phyloP scores from a whole-genome alignment of 30 jellyfish, hydroid and myxozoan genomes.

The Aurelia sp. region DNA sequence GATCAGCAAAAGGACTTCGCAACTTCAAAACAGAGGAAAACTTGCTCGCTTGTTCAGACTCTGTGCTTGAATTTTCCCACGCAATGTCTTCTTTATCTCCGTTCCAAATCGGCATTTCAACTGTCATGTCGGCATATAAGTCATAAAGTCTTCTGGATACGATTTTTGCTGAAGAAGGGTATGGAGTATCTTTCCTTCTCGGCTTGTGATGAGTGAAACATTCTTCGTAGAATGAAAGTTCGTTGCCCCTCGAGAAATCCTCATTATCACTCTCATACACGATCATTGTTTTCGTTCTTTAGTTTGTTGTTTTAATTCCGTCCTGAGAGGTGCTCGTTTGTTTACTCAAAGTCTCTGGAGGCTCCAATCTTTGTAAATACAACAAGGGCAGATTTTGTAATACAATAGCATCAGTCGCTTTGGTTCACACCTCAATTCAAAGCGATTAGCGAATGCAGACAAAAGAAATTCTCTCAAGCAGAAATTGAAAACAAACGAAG shows the following conservation, averaged over 20 bases:
- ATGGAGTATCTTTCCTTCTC: slow-evolving; percentile 14
- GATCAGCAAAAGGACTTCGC: slow-evolving; percentile 7
- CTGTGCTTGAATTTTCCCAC: slow-evolving; percentile 73
- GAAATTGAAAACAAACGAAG: too few relatives aligned
- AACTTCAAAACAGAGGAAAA: neutral
- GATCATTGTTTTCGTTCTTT: neutral
- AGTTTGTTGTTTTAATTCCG: too few relatives aligned
- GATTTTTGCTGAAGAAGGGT: slow-evolving; percentile 54
- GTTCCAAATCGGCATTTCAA: slow-evolving; percentile 57
- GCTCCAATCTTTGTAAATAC: too few relatives aligned
- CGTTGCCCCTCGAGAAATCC: slow-evolving; percentile 5
- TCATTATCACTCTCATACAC: neutral
- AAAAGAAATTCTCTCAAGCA: too few relatives aligned
- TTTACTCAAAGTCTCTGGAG: too few relatives aligned
- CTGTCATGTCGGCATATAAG: slow-evolving; percentile 11
- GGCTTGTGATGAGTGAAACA: slow-evolving; percentile 2
- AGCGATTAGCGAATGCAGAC: too few relatives aligned
- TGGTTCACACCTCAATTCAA: too few relatives aligned
- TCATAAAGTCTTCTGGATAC: slow-evolving; percentile 38
- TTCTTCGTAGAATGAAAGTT: slow-evolving; percentile 52
- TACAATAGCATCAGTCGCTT: too few relatives aligned
- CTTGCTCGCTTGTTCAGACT: slow-evolving; percentile 57
- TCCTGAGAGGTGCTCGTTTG: too few relatives aligned
- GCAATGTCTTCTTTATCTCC: slow-evolving; percentile 39
- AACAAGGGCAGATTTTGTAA: too few relatives aligned